These are phyloP conservation scores for Aldabrachelys gigantea DNA, from an alignment of 2,113 vertebrate species.

Conservation along the genomic window DNA sequence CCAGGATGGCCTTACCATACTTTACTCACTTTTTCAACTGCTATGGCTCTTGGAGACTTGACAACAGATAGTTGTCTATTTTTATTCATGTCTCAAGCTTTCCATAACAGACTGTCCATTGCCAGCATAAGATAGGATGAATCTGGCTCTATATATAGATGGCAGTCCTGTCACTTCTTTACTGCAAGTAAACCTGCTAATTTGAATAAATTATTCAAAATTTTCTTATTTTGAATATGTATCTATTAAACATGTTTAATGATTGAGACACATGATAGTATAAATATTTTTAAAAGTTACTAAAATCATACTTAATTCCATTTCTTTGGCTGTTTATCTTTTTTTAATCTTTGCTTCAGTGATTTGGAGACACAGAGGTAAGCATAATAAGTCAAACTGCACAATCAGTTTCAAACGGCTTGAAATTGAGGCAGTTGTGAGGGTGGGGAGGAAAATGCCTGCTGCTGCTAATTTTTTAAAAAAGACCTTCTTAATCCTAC, in stretches of 20 bases:
- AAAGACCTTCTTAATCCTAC: background rate
- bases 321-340: constrained; percentile 59
- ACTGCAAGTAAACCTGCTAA: background rate
- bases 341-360: constrained; percentile 66
- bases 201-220: background rate
- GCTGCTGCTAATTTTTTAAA: background rate
- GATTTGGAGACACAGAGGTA: constrained; percentile 78
- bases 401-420: background rate
- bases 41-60: background rate
- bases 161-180: background rate
- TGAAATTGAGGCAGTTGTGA: background rate
- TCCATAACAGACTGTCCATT: background rate
- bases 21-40: background rate
- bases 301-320: constrained; percentile 18
- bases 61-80: background rate
- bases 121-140: background rate
- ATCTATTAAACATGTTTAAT: background rate
- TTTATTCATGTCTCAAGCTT: background rate
- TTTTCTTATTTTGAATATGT: background rate
- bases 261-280: background rate
- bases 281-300: background rate
- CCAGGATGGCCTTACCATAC: background rate
- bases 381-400: constrained; percentile 32
- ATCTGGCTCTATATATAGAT: background rate
- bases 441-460: background rate